Percentiles rank a stretch among this genome's conserved stretches.
Evolutionary conservation across 2,113 vertebrate species (phyloP).

Genomic region (Sinocyclocheilus anophthalmus): DNA sequence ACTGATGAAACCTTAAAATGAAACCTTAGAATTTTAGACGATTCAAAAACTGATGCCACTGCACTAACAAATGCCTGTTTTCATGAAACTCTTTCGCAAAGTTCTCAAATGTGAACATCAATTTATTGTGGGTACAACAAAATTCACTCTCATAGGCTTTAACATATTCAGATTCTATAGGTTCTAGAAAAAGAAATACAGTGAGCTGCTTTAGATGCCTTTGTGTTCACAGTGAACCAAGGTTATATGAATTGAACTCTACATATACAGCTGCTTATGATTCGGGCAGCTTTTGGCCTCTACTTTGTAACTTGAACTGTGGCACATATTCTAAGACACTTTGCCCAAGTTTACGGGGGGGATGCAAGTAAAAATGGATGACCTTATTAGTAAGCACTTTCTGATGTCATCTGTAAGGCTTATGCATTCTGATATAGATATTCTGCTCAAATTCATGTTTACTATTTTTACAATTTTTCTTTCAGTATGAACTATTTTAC

Average conservation of each 20-base stretch:
- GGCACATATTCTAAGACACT: too few species aligned
- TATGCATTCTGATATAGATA: neutral
- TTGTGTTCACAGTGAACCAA: neutral
- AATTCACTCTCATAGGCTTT: neutral
- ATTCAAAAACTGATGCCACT: neutral
- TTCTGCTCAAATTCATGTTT: neutral
- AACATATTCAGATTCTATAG: neutral
- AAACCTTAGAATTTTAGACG: too few species aligned
- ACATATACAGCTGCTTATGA: neutral
- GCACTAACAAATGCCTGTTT: neutral
- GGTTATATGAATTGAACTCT: neutral
- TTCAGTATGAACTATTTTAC: neutral
- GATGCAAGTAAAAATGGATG: neutral
- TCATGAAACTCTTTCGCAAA: neutral
- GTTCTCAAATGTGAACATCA: neutral
- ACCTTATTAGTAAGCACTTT: neutral
- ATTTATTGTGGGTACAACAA: neutral
- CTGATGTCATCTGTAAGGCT: neutral
- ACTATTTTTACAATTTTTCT: neutral
- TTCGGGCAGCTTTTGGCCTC: neutral
- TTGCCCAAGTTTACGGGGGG: neutral
- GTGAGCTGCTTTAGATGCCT: neutral
- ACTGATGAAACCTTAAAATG: neutral
- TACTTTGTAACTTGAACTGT: neutral
- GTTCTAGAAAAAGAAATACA: neutral